Conservation (phyloP, 1,140 invertebrate species). For the Sitophilus oryzae region DNA sequence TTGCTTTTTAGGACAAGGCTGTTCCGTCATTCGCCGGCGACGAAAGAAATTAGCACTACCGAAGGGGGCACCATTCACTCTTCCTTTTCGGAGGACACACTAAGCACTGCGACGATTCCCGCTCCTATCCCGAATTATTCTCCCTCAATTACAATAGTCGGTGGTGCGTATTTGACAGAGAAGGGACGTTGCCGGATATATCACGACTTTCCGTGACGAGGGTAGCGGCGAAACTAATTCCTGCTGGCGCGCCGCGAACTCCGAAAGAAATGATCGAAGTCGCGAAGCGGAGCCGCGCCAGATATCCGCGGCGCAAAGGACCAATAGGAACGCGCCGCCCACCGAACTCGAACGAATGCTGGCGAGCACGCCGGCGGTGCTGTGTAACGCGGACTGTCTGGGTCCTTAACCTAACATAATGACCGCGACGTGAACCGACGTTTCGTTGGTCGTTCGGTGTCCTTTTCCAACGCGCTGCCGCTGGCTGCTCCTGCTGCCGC, state of each 20-base stretch:
- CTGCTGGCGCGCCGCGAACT: slow-evolving; percentile 1
- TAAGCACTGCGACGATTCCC: slow-evolving; percentile 4
- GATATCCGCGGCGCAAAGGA: slow-evolving; percentile 13
- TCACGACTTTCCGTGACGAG: slow-evolving; percentile 1
- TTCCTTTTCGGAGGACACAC: slow-evolving; percentile 8
- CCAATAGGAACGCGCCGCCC: slow-evolving; percentile 26
- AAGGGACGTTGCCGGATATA: not conserved
- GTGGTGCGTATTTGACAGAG: too few relatives aligned
- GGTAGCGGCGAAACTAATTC: slow-evolving; percentile 7
- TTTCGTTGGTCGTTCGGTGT: slow-evolving; percentile 20
- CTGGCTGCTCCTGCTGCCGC: not conserved
- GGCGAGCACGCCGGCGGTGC: slow-evolving; percentile 15
- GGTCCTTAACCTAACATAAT: slow-evolving; percentile 45
- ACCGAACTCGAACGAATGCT: slow-evolving; percentile 21
- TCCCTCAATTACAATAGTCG: too few relatives aligned
- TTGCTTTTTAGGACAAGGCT: slow-evolving; percentile 24
- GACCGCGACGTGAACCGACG: slow-evolving; percentile 36
- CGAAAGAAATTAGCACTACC: slow-evolving; percentile 5
- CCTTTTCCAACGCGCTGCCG: slow-evolving; percentile 6
- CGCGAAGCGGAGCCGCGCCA: slow-evolving; percentile 19
- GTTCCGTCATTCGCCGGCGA: not conserved
- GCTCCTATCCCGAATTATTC: too few relatives aligned
- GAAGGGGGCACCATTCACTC: slow-evolving; percentile 4
- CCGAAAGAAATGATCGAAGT: slow-evolving; percentile 20
- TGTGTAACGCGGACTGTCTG: slow-evolving; percentile 34